Base-by-base conservation (phyloP, 2,797 vertebrate species). In the Pogoniulus pusillus region DNA sequence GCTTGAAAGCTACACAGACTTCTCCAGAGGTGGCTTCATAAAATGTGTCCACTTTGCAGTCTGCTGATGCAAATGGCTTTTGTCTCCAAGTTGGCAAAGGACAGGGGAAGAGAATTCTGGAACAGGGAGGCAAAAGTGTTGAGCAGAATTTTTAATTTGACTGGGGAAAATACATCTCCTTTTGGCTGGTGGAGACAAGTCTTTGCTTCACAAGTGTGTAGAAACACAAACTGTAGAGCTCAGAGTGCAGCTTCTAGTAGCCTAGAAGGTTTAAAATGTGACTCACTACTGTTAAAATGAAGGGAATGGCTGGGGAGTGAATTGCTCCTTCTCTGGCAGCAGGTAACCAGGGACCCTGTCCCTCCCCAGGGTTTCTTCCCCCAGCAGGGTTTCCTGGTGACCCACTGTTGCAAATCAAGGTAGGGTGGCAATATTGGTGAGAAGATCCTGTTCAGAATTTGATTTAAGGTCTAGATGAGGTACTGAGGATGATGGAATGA, bases 51-150 rank as follows among this genome's bases (percentile, higher is more conserved):
- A 4, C 34, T 69, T 81, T 82, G 65, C 59, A 72, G 63, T 59
- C 80, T 81, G 76, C 59, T 91, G 60, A 13, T 85, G 79, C 75
- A 93, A 96, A 91, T 85, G 16, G 30, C 70, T 91, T 93, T 96
- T 89, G 82, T 82, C 78, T 86, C 39, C 13, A 74, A 84, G 74
- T 16, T 77, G 82, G 74, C 89, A 91, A 87, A 66, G 5, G 7
- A 81, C 9, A 51, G 6, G 30, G 43, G 29, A 35, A 55, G 59
- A 87, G 59, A 90, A 77, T 66, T 68, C 43, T 72, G 85, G 57
- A 60, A 84, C 41, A 76, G 78, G 45, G 39, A 87, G 71, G 68
- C 39, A 72, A 49, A 91, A 92, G 49, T 83, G 66, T 59, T 90
- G 87, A 82, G 85, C 85, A 32, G 85, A 39, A 39, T 11, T 39